Base-by-base conservation (phyloP, 2,113 vertebrate genomes). In the Pimephales promelas region DNA sequence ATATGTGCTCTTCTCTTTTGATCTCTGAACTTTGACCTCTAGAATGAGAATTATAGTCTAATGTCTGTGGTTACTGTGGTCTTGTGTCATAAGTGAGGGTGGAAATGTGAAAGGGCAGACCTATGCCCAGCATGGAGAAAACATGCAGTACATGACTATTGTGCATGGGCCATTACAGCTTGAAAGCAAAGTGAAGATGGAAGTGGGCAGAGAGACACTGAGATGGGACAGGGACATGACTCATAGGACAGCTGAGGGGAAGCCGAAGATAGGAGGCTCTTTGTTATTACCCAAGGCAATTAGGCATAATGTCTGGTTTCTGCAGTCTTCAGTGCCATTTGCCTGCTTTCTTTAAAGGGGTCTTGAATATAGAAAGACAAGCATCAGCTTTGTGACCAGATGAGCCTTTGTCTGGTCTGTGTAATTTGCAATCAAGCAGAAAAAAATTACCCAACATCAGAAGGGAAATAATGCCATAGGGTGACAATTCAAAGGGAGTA, bases 351-450 rank as follows among this genome's bases (percentile, higher is more conserved):
- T 70, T 76, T 83, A 52, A 57, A 73, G 45, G 24, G 64, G 24
- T 43, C 18, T 47, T 45, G 59, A 84, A 80, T 43, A 2, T 66
- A 52, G 4, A 36, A 81, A 57, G 54, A 84, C 75, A 86, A 84
- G 81, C 77, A 83, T 57, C 43, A 11, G 76, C 81, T 87, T 88
- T 87, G 81, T 83, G 87, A 62, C 79, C 83, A 83, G 49, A 68
- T 83, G 59, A 24, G 31, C 6, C n/a, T n/a, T n/a, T n/a, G n/a
- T 81, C 36, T 3, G 61, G 61, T 62, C 81, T 64, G 61, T 87
- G 54, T 45, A 82, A 76, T 87, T 84, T 86, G 83, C 86, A 71
- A 81, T 86, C 86, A 84, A 76, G 49, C 49, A 40, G 57, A 31
- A 72, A 40, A 84, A 81, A 81, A 83, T 40, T 4, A 59, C 66